Base-by-base conservation (phyloP, 2,113 vertebrate genomes). In the Anoura caudifer region DNA sequence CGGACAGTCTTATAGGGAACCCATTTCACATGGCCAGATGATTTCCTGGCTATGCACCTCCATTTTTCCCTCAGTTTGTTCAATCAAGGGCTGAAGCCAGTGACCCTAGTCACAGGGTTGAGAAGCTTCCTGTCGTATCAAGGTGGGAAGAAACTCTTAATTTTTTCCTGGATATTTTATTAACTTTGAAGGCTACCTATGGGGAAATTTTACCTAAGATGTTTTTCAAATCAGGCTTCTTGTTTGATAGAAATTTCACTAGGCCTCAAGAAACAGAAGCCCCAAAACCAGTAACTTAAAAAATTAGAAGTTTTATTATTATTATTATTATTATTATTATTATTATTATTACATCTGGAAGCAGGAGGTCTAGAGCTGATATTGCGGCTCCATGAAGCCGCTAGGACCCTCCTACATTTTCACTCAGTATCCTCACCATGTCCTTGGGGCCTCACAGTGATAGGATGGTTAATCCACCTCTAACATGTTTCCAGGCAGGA, bases 221-320 rank as follows among this genome's bases (percentile, higher is more conserved):
- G 8, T 17, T 77, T 87, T 95, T 93, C 63, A 84, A 79, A 72
- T 28, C 59, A 41, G 15, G 38, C 28, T 90, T 87, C 28, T 43
- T 24, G 9, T 19, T 77, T 47, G 7, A 52, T 59, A 65, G 59
- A 73, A 50, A 41, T 69, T 84, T 24, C 14, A 43, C 43, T 59
- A 41, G 45, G 24, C 38, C 45, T 94, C 33, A 69, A 59, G 24
- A 31, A 80, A 75, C 36, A 84, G 31, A 90, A 79, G 45, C 6
- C 54, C 19, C 36, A 5, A n/a, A 61, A 83, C 87, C n/a, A 43
- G 19, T 59, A 61, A 87, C 24, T 70, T 50, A 61, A 87, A 75
- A 59, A 83, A 70, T 20, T n/a, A 80, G 41, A 75, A 3, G 4
- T 87, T 52, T 61, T 56, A 14, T 85, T 87, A 16, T 52, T 52